phyloP scores from a whole-genome alignment of 2,113 vertebrate genomes.

The Labeo rohita region DNA sequence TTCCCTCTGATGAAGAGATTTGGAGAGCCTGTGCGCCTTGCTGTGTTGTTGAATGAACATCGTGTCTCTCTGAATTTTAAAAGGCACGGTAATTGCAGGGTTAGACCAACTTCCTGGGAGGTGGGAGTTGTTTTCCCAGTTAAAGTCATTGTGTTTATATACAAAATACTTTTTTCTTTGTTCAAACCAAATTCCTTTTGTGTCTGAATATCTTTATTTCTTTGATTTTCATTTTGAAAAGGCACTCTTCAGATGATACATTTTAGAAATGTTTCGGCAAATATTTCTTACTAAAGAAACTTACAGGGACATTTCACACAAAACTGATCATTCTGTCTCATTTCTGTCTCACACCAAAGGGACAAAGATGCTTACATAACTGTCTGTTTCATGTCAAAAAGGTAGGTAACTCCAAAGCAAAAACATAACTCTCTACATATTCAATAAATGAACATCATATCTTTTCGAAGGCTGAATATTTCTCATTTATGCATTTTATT shows the following conservation, averaged over 20 bases:
- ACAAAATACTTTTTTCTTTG: background rate
- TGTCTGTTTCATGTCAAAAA: background rate
- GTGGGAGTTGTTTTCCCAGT: background rate
- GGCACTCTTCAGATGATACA: background rate
- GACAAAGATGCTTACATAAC: background rate
- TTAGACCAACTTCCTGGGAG: background rate
- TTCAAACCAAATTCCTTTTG: background rate
- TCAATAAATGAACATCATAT: background rate
- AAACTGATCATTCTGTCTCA: background rate
- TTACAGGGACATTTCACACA: background rate
- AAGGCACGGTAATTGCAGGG: background rate
- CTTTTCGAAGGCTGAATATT: background rate
- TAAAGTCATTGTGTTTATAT: background rate
- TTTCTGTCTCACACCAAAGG: background rate
- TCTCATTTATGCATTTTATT: background rate
- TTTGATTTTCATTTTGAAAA: background rate
- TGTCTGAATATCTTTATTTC: background rate
- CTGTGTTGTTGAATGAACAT: slow-evolving; percentile 27
- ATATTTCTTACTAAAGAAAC: background rate
- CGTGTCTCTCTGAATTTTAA: background rate
- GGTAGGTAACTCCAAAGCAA: background rate
- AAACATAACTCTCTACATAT: background rate
- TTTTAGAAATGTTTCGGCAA: background rate
- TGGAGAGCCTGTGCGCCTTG: background rate
- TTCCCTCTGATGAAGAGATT: slow-evolving; percentile 24